Conservation (phyloP, 53 echinoderm and acorn worm genomes). For the Luidia sarsii region DNA sequence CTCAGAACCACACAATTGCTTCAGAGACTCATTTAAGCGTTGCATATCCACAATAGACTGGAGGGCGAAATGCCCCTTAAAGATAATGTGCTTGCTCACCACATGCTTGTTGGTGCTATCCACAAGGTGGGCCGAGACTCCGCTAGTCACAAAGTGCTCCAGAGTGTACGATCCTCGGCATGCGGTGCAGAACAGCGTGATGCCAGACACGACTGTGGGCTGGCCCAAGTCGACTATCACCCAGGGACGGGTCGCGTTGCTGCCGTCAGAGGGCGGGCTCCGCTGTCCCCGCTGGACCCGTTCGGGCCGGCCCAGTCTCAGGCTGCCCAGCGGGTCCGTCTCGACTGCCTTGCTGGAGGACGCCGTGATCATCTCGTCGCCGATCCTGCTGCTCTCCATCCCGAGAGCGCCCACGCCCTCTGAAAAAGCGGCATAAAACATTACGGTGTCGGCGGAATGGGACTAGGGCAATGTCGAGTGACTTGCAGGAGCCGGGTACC, state of each 20-base stretch:
- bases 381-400: conserved; percentile 8
- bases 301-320: background rate
- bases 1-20: too few relatives aligned
- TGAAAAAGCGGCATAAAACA: too few relatives aligned
- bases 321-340: background rate
- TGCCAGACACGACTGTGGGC: conserved; percentile 1
- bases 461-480: too few relatives aligned
- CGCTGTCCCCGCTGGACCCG: background rate
- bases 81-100: too few relatives aligned
- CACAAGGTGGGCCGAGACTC: background rate
- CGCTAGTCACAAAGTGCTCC: background rate
- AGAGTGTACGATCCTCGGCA: background rate
- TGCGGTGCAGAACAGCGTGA: background rate
- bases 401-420: background rate
- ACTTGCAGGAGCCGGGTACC: too few relatives aligned
- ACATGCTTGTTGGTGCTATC: background rate
- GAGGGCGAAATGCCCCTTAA: too few relatives aligned
- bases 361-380: background rate
- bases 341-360: background rate
- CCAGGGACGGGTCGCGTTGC: background rate
- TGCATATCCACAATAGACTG: too few relatives aligned
- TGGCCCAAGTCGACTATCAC: background rate
- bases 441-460: too few relatives aligned
- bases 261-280: background rate
- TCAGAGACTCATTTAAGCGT: too few relatives aligned